A percentile compares a stretch with the other conserved stretches of the same genome.
Evolutionary conservation across 2,888 invertebrate species (phyloP).

Genomic region (Drosophila incognita): DNA sequence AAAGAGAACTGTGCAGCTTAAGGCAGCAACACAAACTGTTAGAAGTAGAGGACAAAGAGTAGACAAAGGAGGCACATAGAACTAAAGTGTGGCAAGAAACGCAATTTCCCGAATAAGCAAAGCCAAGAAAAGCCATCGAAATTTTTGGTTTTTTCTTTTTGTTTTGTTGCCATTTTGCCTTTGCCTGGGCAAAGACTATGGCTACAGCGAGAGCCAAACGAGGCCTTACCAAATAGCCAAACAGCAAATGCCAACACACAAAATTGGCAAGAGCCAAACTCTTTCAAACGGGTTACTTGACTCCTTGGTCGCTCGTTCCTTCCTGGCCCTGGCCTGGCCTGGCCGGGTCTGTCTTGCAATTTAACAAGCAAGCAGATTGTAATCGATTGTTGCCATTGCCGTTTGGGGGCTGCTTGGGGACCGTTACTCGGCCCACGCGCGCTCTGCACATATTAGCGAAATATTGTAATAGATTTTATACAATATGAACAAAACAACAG

Average conservation of each 20-base stretch:
- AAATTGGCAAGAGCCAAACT: conserved; percentile 63
- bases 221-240: conserved; percentile 42
- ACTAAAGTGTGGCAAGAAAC: conserved; percentile 51
- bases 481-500: conserved; percentile 57
- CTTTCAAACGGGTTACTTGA: conserved; percentile 35
- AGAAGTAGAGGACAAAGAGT: conserved; percentile 1
- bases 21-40: conserved; percentile 42
- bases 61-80: conserved; percentile 10
- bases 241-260: conserved; percentile 65
- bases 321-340: conserved; percentile 44
- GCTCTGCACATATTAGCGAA: conserved; percentile 65
- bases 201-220: conserved; percentile 33
- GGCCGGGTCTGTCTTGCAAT: conserved; percentile 58
- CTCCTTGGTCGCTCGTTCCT: conserved; percentile 25
- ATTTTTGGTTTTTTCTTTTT: conserved; percentile 9
- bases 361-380: conserved; percentile 81
- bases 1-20: conserved; percentile 61
- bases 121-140: conserved; percentile 64
- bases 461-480: conserved; percentile 76
- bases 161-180: conserved; percentile 9
- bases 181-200: conserved; percentile 43
- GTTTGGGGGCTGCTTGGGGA: conserved; percentile 9
- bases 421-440: conserved; percentile 69
- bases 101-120: conserved; percentile 66
- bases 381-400: conserved; percentile 67